Evolutionary conservation across 2,797 vertebrate species (phyloP).

Genomic region (Brachyrhaphis roseni): DNA sequence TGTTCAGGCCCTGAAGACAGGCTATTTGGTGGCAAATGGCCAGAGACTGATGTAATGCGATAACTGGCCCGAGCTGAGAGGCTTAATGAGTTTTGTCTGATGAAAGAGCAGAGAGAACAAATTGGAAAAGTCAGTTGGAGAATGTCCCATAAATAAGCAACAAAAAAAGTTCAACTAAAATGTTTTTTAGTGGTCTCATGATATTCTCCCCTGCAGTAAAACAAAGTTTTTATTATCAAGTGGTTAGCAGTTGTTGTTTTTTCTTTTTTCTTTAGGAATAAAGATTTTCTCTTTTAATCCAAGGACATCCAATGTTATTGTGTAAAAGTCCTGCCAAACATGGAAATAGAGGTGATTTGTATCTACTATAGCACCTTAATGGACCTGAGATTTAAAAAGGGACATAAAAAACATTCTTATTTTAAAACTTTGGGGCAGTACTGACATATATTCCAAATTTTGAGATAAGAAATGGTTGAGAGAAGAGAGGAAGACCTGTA

Average conservation of each 20-base stretch:
- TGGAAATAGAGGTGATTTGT: neutral
- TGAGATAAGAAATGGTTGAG: neutral
- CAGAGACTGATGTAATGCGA: slow-evolving; percentile 39
- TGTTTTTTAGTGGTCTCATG: neutral
- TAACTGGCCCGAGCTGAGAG: slow-evolving; percentile 11
- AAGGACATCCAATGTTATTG: neutral
- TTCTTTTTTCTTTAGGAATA: neutral
- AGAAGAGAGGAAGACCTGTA: neutral
- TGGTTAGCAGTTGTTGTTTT: neutral
- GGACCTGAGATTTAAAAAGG: neutral
- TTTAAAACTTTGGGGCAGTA: neutral
- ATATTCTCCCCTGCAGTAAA: neutral
- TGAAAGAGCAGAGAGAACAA: slow-evolving; percentile 29
- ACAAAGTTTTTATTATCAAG: neutral
- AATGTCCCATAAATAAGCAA: slow-evolving; percentile 32
- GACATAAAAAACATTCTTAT: neutral
- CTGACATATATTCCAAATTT: neutral
- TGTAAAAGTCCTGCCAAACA: neutral
- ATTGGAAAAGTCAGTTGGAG: slow-evolving; percentile 9
- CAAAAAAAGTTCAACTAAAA: neutral
- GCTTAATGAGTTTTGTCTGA: slow-evolving; percentile 46
- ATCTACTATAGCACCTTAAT: too few relatives aligned
- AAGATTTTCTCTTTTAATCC: neutral
- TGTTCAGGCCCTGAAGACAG: slow-evolving; percentile 26
- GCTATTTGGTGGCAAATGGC: slow-evolving; percentile 37